Conservation (phyloP, 2,113 vertebrate species). For the Heterotilapia buettikoferi region DNA sequence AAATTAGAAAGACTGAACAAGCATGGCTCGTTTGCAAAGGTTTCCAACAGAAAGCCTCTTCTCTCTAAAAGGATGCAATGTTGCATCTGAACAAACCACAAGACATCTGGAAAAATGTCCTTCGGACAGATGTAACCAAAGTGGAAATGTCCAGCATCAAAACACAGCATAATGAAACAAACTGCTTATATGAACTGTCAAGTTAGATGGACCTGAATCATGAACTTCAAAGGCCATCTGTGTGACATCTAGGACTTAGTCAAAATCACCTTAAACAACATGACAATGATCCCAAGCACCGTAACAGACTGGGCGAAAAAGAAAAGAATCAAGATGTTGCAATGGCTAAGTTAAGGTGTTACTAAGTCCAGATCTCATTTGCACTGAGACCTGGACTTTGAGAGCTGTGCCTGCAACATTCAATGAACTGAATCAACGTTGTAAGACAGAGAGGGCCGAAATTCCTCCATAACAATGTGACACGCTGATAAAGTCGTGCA, state of each 20-base stretch:
- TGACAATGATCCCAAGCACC: not conserved
- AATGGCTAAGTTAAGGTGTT: not conserved
- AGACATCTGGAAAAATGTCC: not conserved
- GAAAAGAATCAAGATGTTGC: not conserved
- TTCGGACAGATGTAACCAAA: not conserved
- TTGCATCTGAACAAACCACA: not conserved
- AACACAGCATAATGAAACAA: not conserved
- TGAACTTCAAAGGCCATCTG: not conserved
- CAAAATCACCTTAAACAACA: not conserved
- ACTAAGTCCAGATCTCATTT: not conserved
- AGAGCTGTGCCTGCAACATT: not conserved
- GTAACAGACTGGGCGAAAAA: not conserved
- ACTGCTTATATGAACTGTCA: not conserved
- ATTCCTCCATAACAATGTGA: not conserved
- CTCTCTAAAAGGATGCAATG: not conserved
- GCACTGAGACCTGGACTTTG: not conserved
- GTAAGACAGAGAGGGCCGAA: not conserved
- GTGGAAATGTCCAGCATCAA: not conserved
- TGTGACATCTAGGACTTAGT: not conserved
- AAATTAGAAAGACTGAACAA: not conserved
- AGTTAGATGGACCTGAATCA: not conserved
- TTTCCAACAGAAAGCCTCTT: not conserved
- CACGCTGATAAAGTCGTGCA: not conserved
- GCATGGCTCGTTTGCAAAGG: not conserved
- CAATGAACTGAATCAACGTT: not conserved